Conservation (phyloP, 2,113 vertebrate species). For the Leuciscus idus region DNA sequence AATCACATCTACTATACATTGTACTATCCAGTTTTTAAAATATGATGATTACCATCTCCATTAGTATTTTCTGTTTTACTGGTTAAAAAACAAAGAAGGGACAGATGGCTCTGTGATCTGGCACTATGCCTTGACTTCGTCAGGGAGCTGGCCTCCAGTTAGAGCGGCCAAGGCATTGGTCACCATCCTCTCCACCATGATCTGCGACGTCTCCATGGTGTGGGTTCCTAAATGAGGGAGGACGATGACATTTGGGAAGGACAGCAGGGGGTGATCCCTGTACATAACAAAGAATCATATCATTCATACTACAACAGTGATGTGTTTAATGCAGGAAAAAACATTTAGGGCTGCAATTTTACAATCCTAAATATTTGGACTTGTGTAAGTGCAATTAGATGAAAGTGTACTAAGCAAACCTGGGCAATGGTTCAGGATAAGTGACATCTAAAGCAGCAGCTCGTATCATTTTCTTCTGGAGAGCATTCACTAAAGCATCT, state of each 20-base stretch:
- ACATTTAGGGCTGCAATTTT: neutral
- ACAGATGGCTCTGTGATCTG: conserved; percentile 16
- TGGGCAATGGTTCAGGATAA: conserved; percentile 73
- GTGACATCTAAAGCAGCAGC: conserved; percentile 75
- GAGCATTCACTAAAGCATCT: conserved; percentile 70
- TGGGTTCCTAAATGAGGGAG: conserved; percentile 66
- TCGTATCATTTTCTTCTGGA: conserved; percentile 64
- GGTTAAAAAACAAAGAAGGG: neutral
- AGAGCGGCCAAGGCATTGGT: conserved; percentile 59
- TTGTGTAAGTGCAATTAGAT: neutral
- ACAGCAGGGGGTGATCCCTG: conserved; percentile 64
- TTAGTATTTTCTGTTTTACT: neutral
- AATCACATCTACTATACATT: neutral
- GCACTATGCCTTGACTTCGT: conserved; percentile 62
- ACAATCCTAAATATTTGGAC: neutral
- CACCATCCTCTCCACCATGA: conserved; percentile 63
- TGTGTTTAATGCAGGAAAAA: neutral
- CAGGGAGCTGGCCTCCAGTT: conserved; percentile 54
- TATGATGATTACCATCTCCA: neutral
- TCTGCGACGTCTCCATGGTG: conserved; percentile 54
- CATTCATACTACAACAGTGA: neutral
- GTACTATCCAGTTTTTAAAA: neutral
- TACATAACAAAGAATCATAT: conserved; percentile 22
- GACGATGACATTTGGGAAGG: conserved; percentile 63
- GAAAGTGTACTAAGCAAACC: conserved; percentile 56